Percentiles rank a stretch among this genome's conserved stretches.
These are phyloP conservation scores for Agrochola lota DNA, from an alignment of 2,888 invertebrate species.

Conservation along the genomic window DNA sequence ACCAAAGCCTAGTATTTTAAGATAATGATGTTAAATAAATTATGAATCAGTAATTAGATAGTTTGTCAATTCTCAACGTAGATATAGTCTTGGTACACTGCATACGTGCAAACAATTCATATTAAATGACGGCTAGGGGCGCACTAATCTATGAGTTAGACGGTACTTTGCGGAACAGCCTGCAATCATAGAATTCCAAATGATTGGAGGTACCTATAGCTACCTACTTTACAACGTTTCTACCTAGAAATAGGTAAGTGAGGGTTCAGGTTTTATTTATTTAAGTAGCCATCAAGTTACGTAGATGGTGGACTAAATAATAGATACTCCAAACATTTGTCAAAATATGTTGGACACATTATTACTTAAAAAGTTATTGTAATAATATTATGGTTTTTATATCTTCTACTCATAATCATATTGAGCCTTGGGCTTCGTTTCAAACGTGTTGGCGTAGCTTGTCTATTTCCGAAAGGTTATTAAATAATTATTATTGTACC, in stretches of 20 bases:
- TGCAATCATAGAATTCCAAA: slow-evolving; percentile 36
- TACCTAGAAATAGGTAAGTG: slow-evolving; percentile 18
- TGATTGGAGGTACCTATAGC: slow-evolving; percentile 12
- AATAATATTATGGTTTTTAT: slow-evolving; percentile 26
- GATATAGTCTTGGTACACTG: neutral
- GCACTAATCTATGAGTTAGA: slow-evolving; percentile 5
- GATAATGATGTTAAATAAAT: neutral
- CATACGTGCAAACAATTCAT: slow-evolving; percentile 5
- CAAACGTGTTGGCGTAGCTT: neutral
- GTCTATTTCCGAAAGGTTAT: slow-evolving; percentile 37
- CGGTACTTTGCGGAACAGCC: slow-evolving; percentile 10
- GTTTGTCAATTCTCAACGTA: neutral
- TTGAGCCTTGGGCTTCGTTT: slow-evolving; percentile 26
- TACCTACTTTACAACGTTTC: slow-evolving; percentile 14
- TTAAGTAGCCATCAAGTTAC: neutral
- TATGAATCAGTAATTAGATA: too few relatives aligned
- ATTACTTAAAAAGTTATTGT: slow-evolving; percentile 8
- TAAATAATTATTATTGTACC: slow-evolving; percentile 44
- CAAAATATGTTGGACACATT: neutral
- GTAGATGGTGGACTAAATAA: neutral
- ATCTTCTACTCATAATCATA: slow-evolving; percentile 21
- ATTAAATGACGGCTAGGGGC: slow-evolving; percentile 15
- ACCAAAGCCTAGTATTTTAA: neutral
- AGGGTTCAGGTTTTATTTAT: neutral
- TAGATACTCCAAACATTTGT: neutral